phyloP scores from a whole-genome alignment of 2,113 vertebrate genomes.

The Delphinus delphis region DNA sequence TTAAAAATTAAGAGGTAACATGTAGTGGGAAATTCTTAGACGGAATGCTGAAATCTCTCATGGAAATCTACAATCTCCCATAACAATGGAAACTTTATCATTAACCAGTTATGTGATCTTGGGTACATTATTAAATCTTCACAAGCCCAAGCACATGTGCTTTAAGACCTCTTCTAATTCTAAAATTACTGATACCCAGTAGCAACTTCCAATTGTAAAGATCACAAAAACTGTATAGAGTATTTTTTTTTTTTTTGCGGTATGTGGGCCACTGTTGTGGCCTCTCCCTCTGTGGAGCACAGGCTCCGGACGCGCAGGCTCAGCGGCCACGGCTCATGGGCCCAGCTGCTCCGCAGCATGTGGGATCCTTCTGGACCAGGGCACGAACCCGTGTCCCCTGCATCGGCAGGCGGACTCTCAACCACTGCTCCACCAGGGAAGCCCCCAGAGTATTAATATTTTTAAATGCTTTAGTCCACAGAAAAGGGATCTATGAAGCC shows the following conservation, averaged over 20 bases:
- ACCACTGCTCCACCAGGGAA: too few relatives aligned
- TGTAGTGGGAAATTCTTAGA: constrained; percentile 20
- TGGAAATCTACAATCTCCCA: not conserved
- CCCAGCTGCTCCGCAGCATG: too few relatives aligned
- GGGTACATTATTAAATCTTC: not conserved
- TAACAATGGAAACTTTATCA: not conserved
- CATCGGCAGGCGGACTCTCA: too few relatives aligned
- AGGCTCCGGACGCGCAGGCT: too few relatives aligned
- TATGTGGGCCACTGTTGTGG: too few relatives aligned
- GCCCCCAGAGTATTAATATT: not conserved
- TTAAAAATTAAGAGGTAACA: not conserved
- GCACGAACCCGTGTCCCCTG: too few relatives aligned
- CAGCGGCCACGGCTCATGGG: too few relatives aligned
- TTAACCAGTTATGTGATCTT: not conserved
- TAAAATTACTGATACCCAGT: not conserved
- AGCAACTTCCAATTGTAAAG: constrained; percentile 9
- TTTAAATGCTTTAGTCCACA: constrained; percentile 28
- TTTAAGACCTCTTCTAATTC: not conserved
- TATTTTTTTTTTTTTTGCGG: too few relatives aligned
- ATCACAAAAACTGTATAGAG: not conserved
- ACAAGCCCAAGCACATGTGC: not conserved
- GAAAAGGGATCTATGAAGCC: not conserved
- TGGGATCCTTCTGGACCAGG: too few relatives aligned
- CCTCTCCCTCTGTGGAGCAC: too few relatives aligned
- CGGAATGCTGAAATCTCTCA: not conserved